phyloP scores from a whole-genome alignment of 1,140 invertebrate species.

The Acromyrmex echinatior region DNA sequence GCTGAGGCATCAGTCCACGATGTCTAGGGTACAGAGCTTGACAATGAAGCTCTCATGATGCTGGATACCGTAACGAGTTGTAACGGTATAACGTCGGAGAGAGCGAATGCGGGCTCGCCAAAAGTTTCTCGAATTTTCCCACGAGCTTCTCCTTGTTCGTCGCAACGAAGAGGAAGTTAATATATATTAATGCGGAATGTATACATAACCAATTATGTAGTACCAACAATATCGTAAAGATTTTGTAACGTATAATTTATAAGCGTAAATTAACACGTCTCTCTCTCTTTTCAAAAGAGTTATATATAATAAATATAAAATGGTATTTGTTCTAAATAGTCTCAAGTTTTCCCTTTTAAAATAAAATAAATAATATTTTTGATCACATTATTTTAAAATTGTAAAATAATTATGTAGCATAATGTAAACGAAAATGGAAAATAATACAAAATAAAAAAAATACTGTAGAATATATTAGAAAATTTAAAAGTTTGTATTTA shows the following conservation, averaged over 20 bases:
- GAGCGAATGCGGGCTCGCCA: slow-evolving; percentile 68
- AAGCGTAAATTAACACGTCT: neutral
- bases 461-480: neutral
- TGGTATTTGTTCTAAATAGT: neutral
- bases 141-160: slow-evolving; percentile 59
- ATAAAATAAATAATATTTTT: slow-evolving; percentile 3
- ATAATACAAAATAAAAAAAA: neutral
- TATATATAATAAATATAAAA: neutral
- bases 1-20: slow-evolving; percentile 78
- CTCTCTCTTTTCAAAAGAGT: neutral
- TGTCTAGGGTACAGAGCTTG: slow-evolving; percentile 72
- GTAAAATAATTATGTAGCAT: neutral
- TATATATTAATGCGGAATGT: slow-evolving; percentile 31
- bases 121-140: slow-evolving; percentile 69
- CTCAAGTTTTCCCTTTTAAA: neutral
- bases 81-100: slow-evolving; percentile 70
- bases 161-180: slow-evolving; percentile 47
- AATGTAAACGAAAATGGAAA: neutral
- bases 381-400: neutral
- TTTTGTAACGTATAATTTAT: slow-evolving; percentile 43
- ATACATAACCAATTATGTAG: slow-evolving; percentile 59
- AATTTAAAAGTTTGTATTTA: neutral
- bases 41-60: slow-evolving; percentile 77
- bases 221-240: slow-evolving; percentile 26
- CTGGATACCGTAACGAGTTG: slow-evolving; percentile 72